phyloP scores from a whole-genome alignment of 35 echinoderm and acorn worm genomes.

The Apostichopus japonicus region DNA sequence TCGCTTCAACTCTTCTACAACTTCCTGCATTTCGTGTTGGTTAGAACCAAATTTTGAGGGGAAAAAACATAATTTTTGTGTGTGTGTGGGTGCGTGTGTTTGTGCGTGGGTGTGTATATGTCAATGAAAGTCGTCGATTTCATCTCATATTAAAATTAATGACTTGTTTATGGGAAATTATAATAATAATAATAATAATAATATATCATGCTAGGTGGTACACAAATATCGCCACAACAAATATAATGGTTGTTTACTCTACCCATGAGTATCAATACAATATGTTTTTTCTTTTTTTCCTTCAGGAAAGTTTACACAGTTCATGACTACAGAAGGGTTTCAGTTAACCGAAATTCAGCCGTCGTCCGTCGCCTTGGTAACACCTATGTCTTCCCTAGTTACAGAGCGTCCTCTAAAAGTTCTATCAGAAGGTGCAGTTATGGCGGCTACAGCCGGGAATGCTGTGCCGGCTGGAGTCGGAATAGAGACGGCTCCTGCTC shows the following conservation, averaged over 20 bases:
- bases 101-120: too few relatives aligned
- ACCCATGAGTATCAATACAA: too few relatives aligned
- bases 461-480: constrained; percentile 51
- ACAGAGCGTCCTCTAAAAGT: constrained; percentile 55
- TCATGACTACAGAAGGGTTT: constrained; percentile 57
- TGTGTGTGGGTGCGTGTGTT: too few relatives aligned
- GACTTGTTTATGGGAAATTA: too few relatives aligned
- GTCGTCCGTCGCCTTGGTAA: constrained; percentile 66
- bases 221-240: too few relatives aligned
- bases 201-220: too few relatives aligned
- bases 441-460: constrained; percentile 20
- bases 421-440: constrained; percentile 49
- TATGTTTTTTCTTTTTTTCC: constrained; percentile 1
- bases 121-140: too few relatives aligned
- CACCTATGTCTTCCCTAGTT: constrained; percentile 69
- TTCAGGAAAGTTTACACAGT: constrained; percentile 68
- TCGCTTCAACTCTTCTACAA: not conserved
- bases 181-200: too few relatives aligned
- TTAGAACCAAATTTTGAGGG: too few relatives aligned
- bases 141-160: too few relatives aligned
- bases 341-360: constrained; percentile 47
- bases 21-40: not conserved
- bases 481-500: constrained; percentile 54
- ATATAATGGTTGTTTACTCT: too few relatives aligned
- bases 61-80: too few relatives aligned